Evolutionary conservation across 2,797 vertebrate genomes (phyloP).

Genomic region (Hozukius guyotensis): DNA sequence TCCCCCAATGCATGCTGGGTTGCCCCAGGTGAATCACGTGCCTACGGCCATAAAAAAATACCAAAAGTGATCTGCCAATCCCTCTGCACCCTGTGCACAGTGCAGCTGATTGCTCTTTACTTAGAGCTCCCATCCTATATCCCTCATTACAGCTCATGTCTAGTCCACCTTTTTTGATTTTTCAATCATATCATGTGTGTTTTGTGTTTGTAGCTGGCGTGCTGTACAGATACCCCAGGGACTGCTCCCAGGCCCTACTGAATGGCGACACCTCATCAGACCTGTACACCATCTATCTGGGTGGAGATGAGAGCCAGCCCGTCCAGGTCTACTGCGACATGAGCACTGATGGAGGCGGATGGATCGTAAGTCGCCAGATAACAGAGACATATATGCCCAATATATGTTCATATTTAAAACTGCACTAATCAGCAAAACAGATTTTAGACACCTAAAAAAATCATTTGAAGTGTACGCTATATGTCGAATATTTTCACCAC

Average conservation of each 20-base stretch:
- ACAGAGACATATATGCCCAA: not conserved
- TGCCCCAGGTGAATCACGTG: too few relatives aligned
- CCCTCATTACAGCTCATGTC: not conserved
- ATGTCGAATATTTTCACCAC: too few relatives aligned
- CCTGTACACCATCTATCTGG: slow-evolving; percentile 90
- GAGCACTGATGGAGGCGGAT: slow-evolving; percentile 92
- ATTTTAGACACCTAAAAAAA: too few relatives aligned
- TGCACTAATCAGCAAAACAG: not conserved
- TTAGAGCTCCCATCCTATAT: not conserved
- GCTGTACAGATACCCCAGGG: slow-evolving; percentile 90
- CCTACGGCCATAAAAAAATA: too few relatives aligned
- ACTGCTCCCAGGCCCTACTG: slow-evolving; percentile 94
- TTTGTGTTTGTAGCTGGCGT: slow-evolving; percentile 84
- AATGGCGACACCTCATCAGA: slow-evolving; percentile 91
- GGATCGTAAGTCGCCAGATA: slow-evolving; percentile 89
- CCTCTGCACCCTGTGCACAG: too few relatives aligned
- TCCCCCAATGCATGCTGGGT: too few relatives aligned
- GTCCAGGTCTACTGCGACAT: slow-evolving; percentile 95
- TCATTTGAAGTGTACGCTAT: too few relatives aligned
- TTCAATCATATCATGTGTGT: not conserved
- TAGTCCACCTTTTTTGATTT: not conserved
- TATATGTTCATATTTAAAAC: not conserved
- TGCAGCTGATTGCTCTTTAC: too few relatives aligned
- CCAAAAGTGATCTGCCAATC: too few relatives aligned
- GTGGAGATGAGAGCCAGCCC: slow-evolving; percentile 88